phyloP scores from a whole-genome alignment of 2,888 invertebrate genomes.

The Limnephilus marmoratus region DNA sequence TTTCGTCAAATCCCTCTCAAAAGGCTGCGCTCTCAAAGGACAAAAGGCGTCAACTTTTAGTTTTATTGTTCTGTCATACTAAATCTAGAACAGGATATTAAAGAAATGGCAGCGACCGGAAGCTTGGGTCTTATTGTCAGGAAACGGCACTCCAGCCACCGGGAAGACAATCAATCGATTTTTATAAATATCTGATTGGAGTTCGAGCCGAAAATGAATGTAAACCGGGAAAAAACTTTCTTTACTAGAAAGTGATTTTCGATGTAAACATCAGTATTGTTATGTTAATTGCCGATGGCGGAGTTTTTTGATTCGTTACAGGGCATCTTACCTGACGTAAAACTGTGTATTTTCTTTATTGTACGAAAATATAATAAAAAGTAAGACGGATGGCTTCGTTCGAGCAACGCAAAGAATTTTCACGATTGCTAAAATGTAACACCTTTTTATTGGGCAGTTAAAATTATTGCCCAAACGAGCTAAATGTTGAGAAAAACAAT shows the following conservation, averaged over 20 bases:
- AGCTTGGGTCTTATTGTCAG: slow-evolving; percentile 29
- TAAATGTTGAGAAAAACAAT: not conserved
- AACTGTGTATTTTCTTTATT: not conserved
- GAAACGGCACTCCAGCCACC: not conserved
- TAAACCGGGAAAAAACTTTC: not conserved
- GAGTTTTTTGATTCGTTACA: too few species aligned
- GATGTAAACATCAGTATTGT: not conserved
- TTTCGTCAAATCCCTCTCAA: slow-evolving; percentile 21
- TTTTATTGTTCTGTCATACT: slow-evolving; percentile 43
- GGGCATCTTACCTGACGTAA: not conserved
- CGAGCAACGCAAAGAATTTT: not conserved
- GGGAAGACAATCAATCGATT: not conserved
- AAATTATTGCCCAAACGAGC: not conserved
- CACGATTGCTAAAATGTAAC: not conserved
- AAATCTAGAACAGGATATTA: slow-evolving; percentile 14
- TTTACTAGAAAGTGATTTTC: not conserved
- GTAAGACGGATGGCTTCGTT: not conserved
- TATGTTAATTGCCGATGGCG: not conserved
- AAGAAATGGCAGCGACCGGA: not conserved
- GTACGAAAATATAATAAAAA: not conserved
- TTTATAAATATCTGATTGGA: not conserved
- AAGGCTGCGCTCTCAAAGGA: not conserved
- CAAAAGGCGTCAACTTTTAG: slow-evolving; percentile 34
- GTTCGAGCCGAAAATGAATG: not conserved
- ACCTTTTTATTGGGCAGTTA: not conserved